phyloP scores from a whole-genome alignment of 2,888 invertebrate species.

The Frankliniella intonsa region DNA sequence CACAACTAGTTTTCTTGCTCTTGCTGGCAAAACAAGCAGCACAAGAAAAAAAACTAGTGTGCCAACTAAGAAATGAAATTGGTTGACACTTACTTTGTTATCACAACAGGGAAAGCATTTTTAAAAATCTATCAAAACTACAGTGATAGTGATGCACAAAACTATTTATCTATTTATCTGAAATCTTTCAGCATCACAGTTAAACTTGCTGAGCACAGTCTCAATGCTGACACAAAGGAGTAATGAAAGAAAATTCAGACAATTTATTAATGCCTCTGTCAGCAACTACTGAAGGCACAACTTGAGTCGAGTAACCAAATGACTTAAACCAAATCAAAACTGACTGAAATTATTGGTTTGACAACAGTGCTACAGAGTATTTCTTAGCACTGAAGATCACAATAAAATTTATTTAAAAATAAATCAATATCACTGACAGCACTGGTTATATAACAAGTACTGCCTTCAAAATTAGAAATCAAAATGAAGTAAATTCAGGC shows the following conservation, averaged over 20 bases:
- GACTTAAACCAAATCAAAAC: not conserved
- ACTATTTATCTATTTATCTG: not conserved
- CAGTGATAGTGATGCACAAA: not conserved
- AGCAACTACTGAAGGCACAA: not conserved
- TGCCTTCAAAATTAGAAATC: not conserved
- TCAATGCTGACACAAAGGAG: not conserved
- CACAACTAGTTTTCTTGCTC: no score
- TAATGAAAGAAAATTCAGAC: not conserved
- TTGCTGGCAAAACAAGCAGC: no score
- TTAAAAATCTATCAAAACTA: not conserved
- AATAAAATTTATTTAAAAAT: not conserved
- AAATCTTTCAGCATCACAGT: conserved; percentile 8
- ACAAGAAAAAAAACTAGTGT: no score
- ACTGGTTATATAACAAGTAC: not conserved
- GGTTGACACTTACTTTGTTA: not conserved
- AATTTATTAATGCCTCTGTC: not conserved
- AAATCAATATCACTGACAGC: not conserved
- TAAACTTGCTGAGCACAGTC: not conserved
- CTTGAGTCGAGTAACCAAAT: not conserved
- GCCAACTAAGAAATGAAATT: no score
- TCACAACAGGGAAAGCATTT: not conserved
- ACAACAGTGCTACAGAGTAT: not conserved
- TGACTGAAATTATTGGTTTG: not conserved
- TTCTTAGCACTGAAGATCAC: not conserved
- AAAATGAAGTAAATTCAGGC: no score